phyloP scores from a whole-genome alignment of 1,140 invertebrate species.

The Chironomus tepperi region DNA sequence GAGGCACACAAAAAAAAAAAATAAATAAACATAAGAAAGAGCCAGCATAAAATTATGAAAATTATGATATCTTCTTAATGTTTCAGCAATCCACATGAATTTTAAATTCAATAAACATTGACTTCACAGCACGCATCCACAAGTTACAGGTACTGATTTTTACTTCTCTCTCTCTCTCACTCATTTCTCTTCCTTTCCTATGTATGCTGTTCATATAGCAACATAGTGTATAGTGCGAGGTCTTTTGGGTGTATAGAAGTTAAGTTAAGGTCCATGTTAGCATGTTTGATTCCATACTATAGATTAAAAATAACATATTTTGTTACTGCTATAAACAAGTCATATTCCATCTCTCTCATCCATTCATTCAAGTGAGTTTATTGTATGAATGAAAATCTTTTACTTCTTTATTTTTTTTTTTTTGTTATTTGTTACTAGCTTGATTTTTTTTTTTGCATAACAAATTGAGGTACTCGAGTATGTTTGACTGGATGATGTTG shows the following conservation, averaged over 20 bases:
- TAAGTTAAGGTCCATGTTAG: not conserved
- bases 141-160: not conserved
- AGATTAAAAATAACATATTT: constrained; percentile 12
- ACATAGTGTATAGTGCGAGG: too few species aligned
- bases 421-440: not conserved
- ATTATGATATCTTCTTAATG: constrained; percentile 9
- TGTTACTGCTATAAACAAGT: constrained; percentile 8
- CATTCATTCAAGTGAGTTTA: not conserved
- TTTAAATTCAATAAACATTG: constrained; percentile 14
- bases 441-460: too few species aligned
- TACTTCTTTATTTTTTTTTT: not conserved
- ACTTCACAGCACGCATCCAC: constrained; percentile 11
- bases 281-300: constrained; percentile 6
- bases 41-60: constrained; percentile 13
- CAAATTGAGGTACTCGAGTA: too few species aligned
- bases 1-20: too few species aligned
- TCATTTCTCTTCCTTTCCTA: not conserved
- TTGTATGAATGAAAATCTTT: constrained; percentile 9
- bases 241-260: not conserved
- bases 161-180: not conserved
- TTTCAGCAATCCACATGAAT: constrained; percentile 5
- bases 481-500: too few species aligned
- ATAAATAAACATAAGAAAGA: not conserved
- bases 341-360: not conserved
- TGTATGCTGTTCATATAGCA: too few species aligned